phyloP scores from a whole-genome alignment of 1,140 invertebrate species.

The Meloidogyne floridensis region DNA sequence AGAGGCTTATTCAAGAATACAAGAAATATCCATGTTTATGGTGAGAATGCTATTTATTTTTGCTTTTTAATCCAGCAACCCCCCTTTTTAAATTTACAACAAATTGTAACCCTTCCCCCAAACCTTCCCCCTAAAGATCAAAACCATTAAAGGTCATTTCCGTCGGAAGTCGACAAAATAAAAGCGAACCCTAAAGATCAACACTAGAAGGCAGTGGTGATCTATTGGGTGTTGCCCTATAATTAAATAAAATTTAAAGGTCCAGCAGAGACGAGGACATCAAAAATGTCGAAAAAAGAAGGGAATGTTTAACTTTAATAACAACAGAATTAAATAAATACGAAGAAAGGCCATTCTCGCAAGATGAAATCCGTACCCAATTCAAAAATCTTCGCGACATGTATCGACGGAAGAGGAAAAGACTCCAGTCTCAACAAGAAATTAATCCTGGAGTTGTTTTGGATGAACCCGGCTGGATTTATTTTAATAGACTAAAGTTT shows the following conservation, averaged over 20 bases:
- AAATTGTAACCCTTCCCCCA: too few relatives aligned
- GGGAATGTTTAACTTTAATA: constrained; percentile 31
- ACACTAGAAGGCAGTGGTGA: too few relatives aligned
- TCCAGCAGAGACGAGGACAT: constrained; percentile 15
- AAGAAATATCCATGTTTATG: constrained; percentile 37
- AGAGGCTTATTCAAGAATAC: constrained; percentile 37
- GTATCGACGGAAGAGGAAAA: constrained; percentile 36
- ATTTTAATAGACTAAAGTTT: constrained; percentile 39
- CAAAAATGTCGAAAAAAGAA: constrained; percentile 29
- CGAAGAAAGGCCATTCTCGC: constrained; percentile 30
- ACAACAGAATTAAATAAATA: constrained; percentile 35
- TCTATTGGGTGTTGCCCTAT: too few relatives aligned
- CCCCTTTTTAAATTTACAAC: too few relatives aligned
- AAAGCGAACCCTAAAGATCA: too few relatives aligned
- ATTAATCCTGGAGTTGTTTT: constrained; percentile 1
- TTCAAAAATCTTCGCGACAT: constrained; percentile 44
- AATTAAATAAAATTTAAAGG: neutral
- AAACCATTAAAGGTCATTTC: too few relatives aligned
- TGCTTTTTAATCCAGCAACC: too few relatives aligned
- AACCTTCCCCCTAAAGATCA: too few relatives aligned
- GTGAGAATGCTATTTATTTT: neutral
- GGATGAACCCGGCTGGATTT: constrained; percentile 38
- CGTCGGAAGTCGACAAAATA: too few relatives aligned
- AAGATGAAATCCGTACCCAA: constrained; percentile 40
- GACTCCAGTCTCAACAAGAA: constrained; percentile 18